Conservation (phyloP, 2,888 invertebrate genomes). For the Dasypolia templi region DNA sequence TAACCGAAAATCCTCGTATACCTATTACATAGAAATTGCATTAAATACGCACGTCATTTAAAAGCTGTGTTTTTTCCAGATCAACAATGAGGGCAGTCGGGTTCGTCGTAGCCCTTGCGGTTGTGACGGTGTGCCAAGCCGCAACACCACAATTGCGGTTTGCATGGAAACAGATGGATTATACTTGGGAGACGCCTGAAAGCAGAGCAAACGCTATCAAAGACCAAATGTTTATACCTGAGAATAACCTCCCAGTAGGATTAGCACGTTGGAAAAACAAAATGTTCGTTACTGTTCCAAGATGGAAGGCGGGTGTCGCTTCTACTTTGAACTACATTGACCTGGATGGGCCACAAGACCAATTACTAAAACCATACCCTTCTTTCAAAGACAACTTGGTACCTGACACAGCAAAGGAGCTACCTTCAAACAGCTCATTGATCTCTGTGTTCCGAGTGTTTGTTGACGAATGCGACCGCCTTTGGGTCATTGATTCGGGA, state of each 20-base stretch:
- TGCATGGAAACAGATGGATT: constrained; percentile 93
- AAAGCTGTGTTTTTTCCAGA: constrained; percentile 66
- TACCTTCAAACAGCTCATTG: constrained; percentile 91
- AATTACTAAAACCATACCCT: constrained; percentile 94
- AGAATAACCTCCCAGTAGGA: constrained; percentile 93
- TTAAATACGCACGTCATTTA: background rate
- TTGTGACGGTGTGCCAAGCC: constrained; percentile 77
- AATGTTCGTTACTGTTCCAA: constrained; percentile 93
- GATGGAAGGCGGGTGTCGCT: constrained; percentile 93
- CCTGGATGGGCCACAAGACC: constrained; percentile 92
- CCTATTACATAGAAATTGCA: constrained; percentile 12
- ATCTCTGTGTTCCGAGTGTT: constrained; percentile 94
- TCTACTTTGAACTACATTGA: constrained; percentile 93
- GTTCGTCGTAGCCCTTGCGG: constrained; percentile 76
- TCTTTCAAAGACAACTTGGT: constrained; percentile 95
- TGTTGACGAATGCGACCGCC: constrained; percentile 94
- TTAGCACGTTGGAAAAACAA: constrained; percentile 93
- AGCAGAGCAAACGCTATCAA: constrained; percentile 91
- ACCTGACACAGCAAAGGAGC: constrained; percentile 85
- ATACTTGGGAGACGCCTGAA: constrained; percentile 91
- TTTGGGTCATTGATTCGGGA: constrained; percentile 96
- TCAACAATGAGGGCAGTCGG: constrained; percentile 76
- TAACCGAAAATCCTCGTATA: constrained; percentile 29
- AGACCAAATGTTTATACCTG: constrained; percentile 91
- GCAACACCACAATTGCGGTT: constrained; percentile 91